Evolutionary conservation across 2,797 vertebrate genomes (phyloP).

Genomic region (Anguilla pacifica): DNA sequence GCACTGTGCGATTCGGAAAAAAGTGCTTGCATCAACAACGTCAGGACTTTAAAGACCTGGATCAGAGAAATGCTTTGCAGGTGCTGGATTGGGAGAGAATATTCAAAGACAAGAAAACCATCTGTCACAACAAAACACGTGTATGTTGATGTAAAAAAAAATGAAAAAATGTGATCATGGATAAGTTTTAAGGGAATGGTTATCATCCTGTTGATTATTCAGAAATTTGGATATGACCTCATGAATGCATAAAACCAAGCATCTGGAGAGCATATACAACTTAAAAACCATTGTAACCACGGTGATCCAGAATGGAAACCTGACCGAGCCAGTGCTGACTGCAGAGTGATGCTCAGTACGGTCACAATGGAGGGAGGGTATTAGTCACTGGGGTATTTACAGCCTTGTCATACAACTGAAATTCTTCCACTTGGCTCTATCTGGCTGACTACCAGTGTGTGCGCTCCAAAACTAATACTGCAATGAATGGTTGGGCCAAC

Average conservation of each 20-base stretch:
- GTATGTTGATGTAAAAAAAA: not conserved
- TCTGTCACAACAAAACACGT: not conserved
- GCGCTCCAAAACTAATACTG: not conserved
- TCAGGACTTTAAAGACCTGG: not conserved
- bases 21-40: not conserved
- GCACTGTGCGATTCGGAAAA: not conserved
- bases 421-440: not conserved
- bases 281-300: not conserved
- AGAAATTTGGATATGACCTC: not conserved
- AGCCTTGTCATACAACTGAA: not conserved
- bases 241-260: not conserved
- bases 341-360: not conserved
- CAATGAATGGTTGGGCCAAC: not conserved
- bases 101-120: not conserved
- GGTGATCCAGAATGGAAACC: not conserved
- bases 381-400: not conserved
- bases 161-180: not conserved
- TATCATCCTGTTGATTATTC: not conserved
- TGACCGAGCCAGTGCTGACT: not conserved
- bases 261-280: not conserved
- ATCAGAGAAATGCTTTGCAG: not conserved
- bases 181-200: not conserved
- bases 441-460: not conserved
- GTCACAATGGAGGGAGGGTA: not conserved
- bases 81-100: not conserved